Percentiles rank a stretch among this genome's conserved stretches.
phyloP scores from a whole-genome alignment of 2,113 vertebrate species.

The Xenopus borealis region DNA sequence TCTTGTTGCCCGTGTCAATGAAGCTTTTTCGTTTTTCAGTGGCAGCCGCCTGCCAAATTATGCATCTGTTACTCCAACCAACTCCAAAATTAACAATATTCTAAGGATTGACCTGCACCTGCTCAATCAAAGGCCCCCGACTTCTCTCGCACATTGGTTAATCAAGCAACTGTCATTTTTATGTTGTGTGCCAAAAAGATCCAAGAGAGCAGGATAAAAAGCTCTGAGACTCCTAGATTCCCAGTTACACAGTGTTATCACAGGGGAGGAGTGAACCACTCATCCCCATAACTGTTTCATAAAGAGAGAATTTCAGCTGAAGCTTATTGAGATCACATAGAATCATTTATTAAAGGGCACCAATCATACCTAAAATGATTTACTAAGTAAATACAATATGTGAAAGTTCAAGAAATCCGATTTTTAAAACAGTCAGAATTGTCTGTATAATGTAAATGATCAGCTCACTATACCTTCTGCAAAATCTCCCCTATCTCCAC shows the following conservation, averaged over 20 bases:
- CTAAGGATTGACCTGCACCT: constrained; percentile 27
- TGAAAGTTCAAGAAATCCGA: too few relatives aligned
- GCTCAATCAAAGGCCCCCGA: constrained; percentile 9
- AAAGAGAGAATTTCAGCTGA: too few relatives aligned
- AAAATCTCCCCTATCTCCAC: too few relatives aligned
- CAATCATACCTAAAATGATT: too few relatives aligned
- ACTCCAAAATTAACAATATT: constrained; percentile 42
- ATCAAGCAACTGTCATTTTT: constrained; percentile 16
- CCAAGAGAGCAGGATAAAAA: neutral
- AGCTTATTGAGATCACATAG: too few relatives aligned
- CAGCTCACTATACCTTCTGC: too few relatives aligned
- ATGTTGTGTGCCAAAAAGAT: neutral
- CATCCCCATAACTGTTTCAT: too few relatives aligned
- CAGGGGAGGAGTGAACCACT: too few relatives aligned
- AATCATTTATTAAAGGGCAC: too few relatives aligned
- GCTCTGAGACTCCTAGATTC: neutral
- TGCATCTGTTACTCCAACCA: constrained; percentile 27
- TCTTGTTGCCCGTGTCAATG: constrained; percentile 11
- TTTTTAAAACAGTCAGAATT: too few relatives aligned
- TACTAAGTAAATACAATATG: too few relatives aligned
- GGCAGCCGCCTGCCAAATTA: constrained; percentile 30
- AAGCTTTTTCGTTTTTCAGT: constrained; percentile 21
- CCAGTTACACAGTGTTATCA: neutral
- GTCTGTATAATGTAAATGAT: too few relatives aligned
- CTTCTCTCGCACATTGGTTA: constrained; percentile 22